Conservation (phyloP, 2,113 vertebrate genomes). For the Acanthisitta chloris region DNA sequence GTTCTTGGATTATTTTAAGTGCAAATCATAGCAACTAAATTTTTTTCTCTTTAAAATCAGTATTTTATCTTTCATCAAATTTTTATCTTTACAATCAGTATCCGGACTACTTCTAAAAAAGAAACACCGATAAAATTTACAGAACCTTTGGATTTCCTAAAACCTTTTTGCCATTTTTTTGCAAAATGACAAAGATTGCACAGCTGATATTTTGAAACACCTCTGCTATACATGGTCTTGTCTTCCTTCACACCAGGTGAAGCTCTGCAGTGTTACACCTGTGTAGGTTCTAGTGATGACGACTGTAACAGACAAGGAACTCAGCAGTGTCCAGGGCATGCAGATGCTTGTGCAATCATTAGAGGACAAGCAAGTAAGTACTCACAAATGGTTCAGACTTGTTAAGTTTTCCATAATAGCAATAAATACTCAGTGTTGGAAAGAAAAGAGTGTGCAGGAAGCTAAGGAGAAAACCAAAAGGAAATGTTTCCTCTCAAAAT, state of each 20-base stretch:
- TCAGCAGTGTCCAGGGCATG: slow-evolving; percentile 81
- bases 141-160: not conserved
- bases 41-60: not conserved
- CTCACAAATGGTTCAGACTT: not conserved
- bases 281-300: slow-evolving; percentile 84
- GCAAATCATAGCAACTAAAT: not conserved
- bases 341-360: slow-evolving; percentile 85
- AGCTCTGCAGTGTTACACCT: slow-evolving; percentile 84
- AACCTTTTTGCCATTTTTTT: not conserved
- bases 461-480: not conserved
- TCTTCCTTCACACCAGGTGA: slow-evolving; percentile 67
- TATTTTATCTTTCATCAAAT: too few species aligned
- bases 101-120: not conserved
- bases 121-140: not conserved
- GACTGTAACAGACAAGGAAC: slow-evolving; percentile 88
- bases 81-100: not conserved
- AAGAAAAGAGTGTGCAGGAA: not conserved
- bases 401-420: accelerated
- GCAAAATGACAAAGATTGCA: accelerated
- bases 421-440: not conserved
- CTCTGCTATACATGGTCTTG: not conserved
- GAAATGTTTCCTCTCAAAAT: not conserved
- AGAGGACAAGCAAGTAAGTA: slow-evolving; percentile 86
- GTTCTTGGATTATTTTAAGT: not conserved
- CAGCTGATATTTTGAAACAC: not conserved